Percentiles rank a stretch among this genome's conserved stretches.
phyloP scores from a whole-genome alignment of 2,888 invertebrate species.

The Eugnorisma glareosa region DNA sequence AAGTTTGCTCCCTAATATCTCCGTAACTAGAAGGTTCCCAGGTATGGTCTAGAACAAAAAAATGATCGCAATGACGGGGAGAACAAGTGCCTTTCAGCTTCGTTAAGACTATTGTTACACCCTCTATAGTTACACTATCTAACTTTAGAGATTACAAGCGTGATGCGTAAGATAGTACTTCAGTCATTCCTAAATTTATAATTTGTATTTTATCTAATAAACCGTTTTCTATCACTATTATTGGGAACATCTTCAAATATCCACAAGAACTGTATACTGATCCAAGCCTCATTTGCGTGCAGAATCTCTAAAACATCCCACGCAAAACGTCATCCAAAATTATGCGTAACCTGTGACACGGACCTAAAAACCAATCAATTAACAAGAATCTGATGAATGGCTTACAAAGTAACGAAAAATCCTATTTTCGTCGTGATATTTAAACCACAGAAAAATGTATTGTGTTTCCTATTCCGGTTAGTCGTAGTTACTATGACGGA shows the following conservation, averaged over 20 bases:
- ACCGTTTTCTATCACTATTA: background rate
- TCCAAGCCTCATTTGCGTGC: background rate
- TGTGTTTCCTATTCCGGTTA: conserved; percentile 40
- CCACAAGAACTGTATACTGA: background rate
- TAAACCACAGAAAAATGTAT: conserved; percentile 50
- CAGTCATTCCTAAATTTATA: background rate
- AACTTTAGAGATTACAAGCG: background rate
- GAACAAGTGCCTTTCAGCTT: too few relatives aligned
- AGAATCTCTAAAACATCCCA: background rate
- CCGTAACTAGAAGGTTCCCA: too few relatives aligned
- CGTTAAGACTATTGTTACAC: too few relatives aligned
- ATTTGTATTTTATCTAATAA: background rate
- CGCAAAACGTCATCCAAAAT: background rate
- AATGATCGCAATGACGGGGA: too few relatives aligned
- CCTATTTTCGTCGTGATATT: conserved; percentile 45
- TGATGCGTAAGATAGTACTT: background rate
- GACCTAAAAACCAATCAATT: conserved; percentile 5
- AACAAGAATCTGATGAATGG: conserved; percentile 51
- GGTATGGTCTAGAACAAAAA: too few relatives aligned
- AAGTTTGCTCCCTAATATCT: too few relatives aligned
- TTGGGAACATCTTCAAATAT: background rate
- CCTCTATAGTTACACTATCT: background rate
- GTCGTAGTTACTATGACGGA: conserved; percentile 41
- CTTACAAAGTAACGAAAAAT: conserved; percentile 20
- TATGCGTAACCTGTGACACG: background rate